Conservation (phyloP, 2,113 vertebrate genomes). For the Sylvia atricapilla region DNA sequence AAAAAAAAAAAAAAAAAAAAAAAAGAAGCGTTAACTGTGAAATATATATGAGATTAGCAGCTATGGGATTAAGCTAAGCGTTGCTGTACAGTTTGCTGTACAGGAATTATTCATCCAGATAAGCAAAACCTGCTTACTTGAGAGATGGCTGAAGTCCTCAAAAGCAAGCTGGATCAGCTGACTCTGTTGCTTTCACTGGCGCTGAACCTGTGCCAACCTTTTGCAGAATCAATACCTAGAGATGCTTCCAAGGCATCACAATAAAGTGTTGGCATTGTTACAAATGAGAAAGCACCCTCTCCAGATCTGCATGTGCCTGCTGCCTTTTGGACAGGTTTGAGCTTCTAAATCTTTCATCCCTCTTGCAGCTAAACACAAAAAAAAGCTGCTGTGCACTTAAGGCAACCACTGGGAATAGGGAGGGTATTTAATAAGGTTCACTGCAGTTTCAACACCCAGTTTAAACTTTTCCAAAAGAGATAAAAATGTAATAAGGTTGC, state of each 20-base stretch:
- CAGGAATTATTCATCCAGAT: not conserved
- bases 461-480: slow-evolving; percentile 3
- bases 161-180: slow-evolving; percentile 26
- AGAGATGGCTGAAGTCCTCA: slow-evolving; percentile 7
- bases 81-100: not conserved
- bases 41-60: not conserved
- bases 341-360: slow-evolving; percentile 14
- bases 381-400: not conserved
- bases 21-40: not conserved
- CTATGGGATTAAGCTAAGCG: not conserved
- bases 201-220: not conserved
- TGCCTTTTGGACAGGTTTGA: not conserved
- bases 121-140: not conserved
- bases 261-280: slow-evolving; percentile 29
- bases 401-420: not conserved
- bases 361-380: not conserved
- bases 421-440: slow-evolving; percentile 12
- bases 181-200: not conserved
- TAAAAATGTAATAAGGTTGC: slow-evolving; percentile 8
- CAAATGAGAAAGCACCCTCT: slow-evolving; percentile 31
- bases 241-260: slow-evolving; percentile 50
- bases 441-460: not conserved
- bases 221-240: slow-evolving; percentile 23
- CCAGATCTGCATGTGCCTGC: not conserved
- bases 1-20: too few species aligned